Conservation (phyloP, 2,888 invertebrate genomes). For the Odontothrips loti region DNA sequence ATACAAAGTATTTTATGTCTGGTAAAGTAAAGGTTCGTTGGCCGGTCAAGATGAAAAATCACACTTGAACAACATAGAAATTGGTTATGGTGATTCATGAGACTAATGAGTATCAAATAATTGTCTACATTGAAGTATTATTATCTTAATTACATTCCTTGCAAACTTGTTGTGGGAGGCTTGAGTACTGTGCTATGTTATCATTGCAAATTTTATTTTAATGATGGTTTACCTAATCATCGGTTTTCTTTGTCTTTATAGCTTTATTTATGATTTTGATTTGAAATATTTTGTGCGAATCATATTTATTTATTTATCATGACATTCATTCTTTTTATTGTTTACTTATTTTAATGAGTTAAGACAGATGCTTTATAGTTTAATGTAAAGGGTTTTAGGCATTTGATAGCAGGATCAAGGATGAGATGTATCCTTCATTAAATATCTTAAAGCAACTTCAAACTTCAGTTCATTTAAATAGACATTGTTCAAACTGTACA, state of each 20-base stretch:
- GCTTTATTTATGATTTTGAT: background rate
- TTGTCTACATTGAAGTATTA: background rate
- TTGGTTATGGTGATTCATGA: too few species aligned
- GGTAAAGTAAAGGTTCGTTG: too few species aligned
- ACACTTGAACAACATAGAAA: too few species aligned
- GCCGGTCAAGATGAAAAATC: too few species aligned
- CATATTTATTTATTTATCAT: slow-evolving; percentile 20
- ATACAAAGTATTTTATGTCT: too few species aligned
- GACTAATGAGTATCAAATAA: too few species aligned
- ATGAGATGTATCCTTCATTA: background rate
- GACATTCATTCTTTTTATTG: background rate
- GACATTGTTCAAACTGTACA: too few species aligned
- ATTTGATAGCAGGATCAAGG: background rate
- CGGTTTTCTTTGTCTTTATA: background rate
- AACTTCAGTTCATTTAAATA: too few species aligned
- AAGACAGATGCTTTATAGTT: background rate
- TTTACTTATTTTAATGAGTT: background rate
- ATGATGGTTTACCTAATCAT: background rate
- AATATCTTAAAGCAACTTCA: too few species aligned
- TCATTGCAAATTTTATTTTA: slow-evolving; percentile 1
- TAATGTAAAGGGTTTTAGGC: background rate
- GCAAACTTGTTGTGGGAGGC: background rate
- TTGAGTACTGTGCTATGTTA: background rate
- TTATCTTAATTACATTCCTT: background rate
- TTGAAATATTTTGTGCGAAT: background rate